Evolutionary conservation across 2,797 vertebrate genomes (phyloP), one percentile per base, ranked within the genome.

Genomic region (Chaetophractus vellerosus): DNA sequence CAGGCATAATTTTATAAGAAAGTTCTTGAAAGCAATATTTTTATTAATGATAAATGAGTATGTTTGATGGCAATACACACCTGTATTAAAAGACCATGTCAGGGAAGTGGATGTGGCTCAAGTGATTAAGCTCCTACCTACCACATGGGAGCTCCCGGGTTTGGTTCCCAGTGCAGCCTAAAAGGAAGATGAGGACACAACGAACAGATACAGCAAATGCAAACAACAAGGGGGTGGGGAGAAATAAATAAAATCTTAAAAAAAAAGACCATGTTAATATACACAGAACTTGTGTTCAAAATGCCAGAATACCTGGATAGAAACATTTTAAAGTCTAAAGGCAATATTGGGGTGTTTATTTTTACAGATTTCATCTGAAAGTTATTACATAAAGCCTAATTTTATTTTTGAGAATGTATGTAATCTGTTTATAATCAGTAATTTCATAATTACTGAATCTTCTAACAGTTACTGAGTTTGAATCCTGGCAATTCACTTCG

Each of bases 321-420:
- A 45, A 88, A 79, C 36, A 64, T 89, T 93, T 94, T 81, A 83
- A 94, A 89, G 36, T n/a, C 55, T 74, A 83, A 64, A 15, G 18
- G 33, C 31, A 63, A 38, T 81, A 45, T 78, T 69, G 93, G 78
- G n/a, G 33, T 75, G n/a, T 86, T 84, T 45, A 79, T 19, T 90
- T 90, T 94, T 93, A 95, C 48, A 95, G 14, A 76, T 88, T 87
- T 78, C 21, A 85, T 33, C 48, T 85, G 63, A 64, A 78, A 92
- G 74, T 93, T 96, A 85, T 72, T 36, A 78, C 31, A 45, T 26
- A 79, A 57, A 92, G 64, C 38, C 52, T 75, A 84, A 31, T 74
- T 79, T 91, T 64, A 71, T 80, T 91, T 68, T 33, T 79, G 19
- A 87, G 71, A 81, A 57, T 16, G 10, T 72, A 68, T 90, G 9